phyloP scores from a whole-genome alignment of 2,888 invertebrate genomes.

The Andrena camellia region DNA sequence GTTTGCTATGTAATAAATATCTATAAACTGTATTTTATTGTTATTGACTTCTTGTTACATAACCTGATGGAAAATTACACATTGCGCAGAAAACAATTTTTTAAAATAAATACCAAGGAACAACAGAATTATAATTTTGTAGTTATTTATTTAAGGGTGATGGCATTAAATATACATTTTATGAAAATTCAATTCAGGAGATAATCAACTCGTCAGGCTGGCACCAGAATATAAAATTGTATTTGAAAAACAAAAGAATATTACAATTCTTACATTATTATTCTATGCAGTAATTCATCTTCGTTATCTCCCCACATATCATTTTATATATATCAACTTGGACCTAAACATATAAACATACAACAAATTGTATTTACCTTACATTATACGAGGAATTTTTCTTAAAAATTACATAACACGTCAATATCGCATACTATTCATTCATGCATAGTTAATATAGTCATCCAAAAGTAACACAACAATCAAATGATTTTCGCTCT shows the following conservation, averaged over 20 bases:
- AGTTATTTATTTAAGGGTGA: slow-evolving; percentile 38
- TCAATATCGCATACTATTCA: slow-evolving; percentile 31
- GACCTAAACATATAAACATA: slow-evolving; percentile 47
- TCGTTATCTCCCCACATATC: slow-evolving; percentile 12
- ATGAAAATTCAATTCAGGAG: slow-evolving; percentile 31
- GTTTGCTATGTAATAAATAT: slow-evolving; percentile 17
- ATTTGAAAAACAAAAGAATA: slow-evolving; percentile 56
- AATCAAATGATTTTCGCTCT: slow-evolving; percentile 40
- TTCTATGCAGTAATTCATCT: slow-evolving; percentile 22
- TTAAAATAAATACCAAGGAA: slow-evolving; percentile 8
- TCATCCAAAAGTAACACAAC: slow-evolving; percentile 31
- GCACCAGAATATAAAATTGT: slow-evolving; percentile 63
- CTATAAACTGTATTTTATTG: slow-evolving; percentile 7
- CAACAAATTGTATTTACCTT: slow-evolving; percentile 38
- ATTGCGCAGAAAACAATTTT: not conserved
- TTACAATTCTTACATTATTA: slow-evolving; percentile 40
- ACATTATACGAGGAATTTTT: slow-evolving; percentile 30
- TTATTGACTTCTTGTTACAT: slow-evolving; percentile 6
- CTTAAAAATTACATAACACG: slow-evolving; percentile 49
- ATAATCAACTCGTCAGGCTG: slow-evolving; percentile 36
- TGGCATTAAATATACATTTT: slow-evolving; percentile 15
- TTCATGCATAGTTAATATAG: slow-evolving; percentile 9
- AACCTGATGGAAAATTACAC: not conserved
- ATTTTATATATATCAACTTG: slow-evolving; percentile 18
- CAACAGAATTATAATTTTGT: not conserved